Percentiles rank a stretch among this genome's conserved stretches.
Conservation (phyloP, 2,888 invertebrate species). For the Alentia gelatinosa region DNA sequence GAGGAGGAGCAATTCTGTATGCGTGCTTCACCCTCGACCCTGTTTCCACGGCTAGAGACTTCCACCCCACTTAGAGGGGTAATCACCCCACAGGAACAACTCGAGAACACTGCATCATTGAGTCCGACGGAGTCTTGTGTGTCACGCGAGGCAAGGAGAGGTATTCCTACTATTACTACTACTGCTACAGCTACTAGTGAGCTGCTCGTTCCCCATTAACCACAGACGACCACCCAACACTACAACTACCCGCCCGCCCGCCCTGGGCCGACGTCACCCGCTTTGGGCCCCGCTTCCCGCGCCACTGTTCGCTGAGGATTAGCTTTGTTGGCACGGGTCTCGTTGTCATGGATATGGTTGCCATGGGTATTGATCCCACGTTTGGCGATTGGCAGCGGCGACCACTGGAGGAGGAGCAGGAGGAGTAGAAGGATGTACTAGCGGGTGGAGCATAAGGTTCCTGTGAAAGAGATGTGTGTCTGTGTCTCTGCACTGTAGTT, state of each 20-base stretch:
- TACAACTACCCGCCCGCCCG: background rate
- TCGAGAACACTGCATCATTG: too few relatives aligned
- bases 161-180: too few relatives aligned
- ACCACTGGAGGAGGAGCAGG: background rate
- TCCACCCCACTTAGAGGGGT: too few relatives aligned
- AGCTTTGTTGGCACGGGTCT: conserved; percentile 30
- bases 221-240: background rate
- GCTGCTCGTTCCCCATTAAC: background rate
- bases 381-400: conserved; percentile 4
- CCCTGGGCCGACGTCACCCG: background rate
- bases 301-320: background rate
- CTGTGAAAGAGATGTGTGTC: too few relatives aligned
- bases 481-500: background rate
- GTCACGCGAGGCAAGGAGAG: too few relatives aligned
- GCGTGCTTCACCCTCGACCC: background rate
- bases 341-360: conserved; percentile 45
- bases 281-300: background rate
- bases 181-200: background rate
- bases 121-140: too few relatives aligned
- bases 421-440: background rate
- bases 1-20: background rate
- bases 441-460: too few relatives aligned
- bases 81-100: too few relatives aligned
- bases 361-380: conserved; percentile 42
- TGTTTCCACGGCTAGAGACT: background rate